Conservation (phyloP, 1,140 invertebrate species). For the Halictus rubicundus region DNA sequence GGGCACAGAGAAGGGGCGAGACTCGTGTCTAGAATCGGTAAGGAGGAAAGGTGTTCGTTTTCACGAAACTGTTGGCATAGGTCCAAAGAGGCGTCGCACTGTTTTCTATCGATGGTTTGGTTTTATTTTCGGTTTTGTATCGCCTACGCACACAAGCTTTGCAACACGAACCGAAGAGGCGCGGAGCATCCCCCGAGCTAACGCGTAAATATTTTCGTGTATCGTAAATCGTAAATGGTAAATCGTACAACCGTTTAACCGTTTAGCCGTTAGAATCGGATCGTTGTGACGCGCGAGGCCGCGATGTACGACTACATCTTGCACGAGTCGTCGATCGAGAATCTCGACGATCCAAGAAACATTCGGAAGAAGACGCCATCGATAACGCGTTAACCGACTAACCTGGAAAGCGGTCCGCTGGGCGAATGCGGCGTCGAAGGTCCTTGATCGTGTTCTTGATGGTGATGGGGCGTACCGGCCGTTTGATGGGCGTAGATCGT, state of each 20-base stretch:
- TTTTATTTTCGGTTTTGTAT: slow-evolving; percentile 56
- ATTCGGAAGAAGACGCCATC: too few species aligned
- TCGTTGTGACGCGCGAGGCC: too few species aligned
- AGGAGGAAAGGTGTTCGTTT: slow-evolving; percentile 48
- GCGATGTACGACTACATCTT: too few species aligned
- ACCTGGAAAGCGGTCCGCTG: slow-evolving; percentile 68
- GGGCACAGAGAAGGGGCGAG: not conserved
- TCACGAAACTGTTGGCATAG: slow-evolving; percentile 65
- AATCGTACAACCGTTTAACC: not conserved
- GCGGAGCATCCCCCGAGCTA: slow-evolving; percentile 26
- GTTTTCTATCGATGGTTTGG: slow-evolving; percentile 50
- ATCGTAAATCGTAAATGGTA: slow-evolving; percentile 3
- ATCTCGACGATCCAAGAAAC: too few species aligned
- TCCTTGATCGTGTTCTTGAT: slow-evolving; percentile 73
- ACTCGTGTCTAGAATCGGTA: slow-evolving; percentile 56
- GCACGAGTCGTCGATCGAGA: too few species aligned
- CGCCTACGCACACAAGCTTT: slow-evolving; percentile 60
- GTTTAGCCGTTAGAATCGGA: not conserved
- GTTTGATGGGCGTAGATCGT: slow-evolving; percentile 71
- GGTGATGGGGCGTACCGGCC: slow-evolving; percentile 66
- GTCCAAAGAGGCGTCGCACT: slow-evolving; percentile 42
- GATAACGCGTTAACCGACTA: slow-evolving; percentile 42
- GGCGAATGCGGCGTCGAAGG: slow-evolving; percentile 71
- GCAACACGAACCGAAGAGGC: slow-evolving; percentile 3
- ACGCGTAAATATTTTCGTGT: slow-evolving; percentile 68